These are phyloP conservation scores for Hippocampus mohnikei DNA, from an alignment of 2,113 vertebrate species.

Conservation along the genomic window DNA sequence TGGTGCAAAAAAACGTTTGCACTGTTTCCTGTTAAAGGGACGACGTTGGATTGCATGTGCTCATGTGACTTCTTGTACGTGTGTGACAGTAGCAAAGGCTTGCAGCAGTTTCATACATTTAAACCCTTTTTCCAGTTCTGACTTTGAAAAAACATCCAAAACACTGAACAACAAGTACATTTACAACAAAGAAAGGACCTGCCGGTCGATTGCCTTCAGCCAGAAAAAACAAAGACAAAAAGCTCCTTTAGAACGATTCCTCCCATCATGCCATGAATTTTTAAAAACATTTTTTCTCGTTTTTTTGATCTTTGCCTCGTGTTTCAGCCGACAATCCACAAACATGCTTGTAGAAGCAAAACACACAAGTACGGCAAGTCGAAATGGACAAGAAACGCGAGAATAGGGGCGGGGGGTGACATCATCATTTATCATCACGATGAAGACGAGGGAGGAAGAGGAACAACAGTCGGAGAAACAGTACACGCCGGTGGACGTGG, in stretches of 20 bases:
- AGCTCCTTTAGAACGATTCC: conserved; percentile 16
- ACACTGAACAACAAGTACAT: conserved; percentile 53
- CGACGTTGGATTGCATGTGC: conserved; percentile 35
- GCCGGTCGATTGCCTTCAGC: conserved; percentile 55
- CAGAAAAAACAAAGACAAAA: background rate
- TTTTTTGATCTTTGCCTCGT: conserved; percentile 13
- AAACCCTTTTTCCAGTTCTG: conserved; percentile 30
- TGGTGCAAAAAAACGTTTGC: conserved; percentile 9
- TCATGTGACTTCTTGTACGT: conserved; percentile 21
- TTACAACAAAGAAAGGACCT: conserved; percentile 58
- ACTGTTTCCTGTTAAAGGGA: conserved; percentile 47
- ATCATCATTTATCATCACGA: conserved; percentile 33
- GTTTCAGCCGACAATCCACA: conserved; percentile 30
- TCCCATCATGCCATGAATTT: conserved; percentile 13
- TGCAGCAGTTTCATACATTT: conserved; percentile 17
- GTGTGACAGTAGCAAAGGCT: conserved; percentile 22
- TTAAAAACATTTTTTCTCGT: background rate
- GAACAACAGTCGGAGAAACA: conserved; percentile 5
- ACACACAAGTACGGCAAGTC: conserved; percentile 61
- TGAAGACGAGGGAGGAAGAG: background rate
- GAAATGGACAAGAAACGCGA: conserved; percentile 51
- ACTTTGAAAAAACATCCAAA: conserved; percentile 53
- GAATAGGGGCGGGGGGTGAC: conserved; percentile 23
- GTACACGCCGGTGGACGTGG: background rate
- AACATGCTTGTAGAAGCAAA: conserved; percentile 58